Percentiles rank a stretch among this genome's conserved stretches.
Conservation (phyloP, 2,888 invertebrate species). For the Acleris literana region DNA sequence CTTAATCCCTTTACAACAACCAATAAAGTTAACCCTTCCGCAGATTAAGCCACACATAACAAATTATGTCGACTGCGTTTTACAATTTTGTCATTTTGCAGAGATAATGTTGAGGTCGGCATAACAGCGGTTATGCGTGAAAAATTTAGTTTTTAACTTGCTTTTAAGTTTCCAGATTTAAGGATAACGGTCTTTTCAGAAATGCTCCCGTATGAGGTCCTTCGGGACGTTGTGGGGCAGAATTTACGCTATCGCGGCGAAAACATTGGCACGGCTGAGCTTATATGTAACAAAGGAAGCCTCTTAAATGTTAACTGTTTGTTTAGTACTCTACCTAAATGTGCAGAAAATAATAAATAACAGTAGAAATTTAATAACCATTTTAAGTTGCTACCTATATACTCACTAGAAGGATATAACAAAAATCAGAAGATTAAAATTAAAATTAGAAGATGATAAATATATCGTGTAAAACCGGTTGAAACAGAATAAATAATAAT, state of each 20-base stretch:
- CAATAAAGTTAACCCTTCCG: too few relatives aligned
- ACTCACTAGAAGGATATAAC: too few relatives aligned
- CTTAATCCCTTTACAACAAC: too few relatives aligned
- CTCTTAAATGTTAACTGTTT: neutral
- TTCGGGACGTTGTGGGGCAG: slow-evolving; percentile 6
- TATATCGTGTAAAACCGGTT: neutral
- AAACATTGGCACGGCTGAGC: neutral
- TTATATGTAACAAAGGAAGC: neutral
- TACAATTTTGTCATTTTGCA: neutral
- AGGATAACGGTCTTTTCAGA: slow-evolving; percentile 4
- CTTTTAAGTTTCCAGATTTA: neutral
- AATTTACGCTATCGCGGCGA: slow-evolving; percentile 1
- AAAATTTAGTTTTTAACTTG: slow-evolving; percentile 2
- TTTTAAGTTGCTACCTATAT: too few relatives aligned
- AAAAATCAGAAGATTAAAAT: neutral
- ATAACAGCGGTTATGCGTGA: neutral
- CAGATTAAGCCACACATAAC: too few relatives aligned
- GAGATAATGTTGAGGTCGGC: neutral
- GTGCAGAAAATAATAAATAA: too few relatives aligned
- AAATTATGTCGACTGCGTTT: neutral
- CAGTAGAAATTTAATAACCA: too few relatives aligned
- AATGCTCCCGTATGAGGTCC: slow-evolving; percentile 19
- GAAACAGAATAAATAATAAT: neutral
- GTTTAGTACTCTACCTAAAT: too few relatives aligned
- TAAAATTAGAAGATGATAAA: too few relatives aligned